Percentiles rank a stretch among this genome's conserved stretches.
Conservation (phyloP, 2,888 invertebrate genomes). For the Drosophila rellima region DNA sequence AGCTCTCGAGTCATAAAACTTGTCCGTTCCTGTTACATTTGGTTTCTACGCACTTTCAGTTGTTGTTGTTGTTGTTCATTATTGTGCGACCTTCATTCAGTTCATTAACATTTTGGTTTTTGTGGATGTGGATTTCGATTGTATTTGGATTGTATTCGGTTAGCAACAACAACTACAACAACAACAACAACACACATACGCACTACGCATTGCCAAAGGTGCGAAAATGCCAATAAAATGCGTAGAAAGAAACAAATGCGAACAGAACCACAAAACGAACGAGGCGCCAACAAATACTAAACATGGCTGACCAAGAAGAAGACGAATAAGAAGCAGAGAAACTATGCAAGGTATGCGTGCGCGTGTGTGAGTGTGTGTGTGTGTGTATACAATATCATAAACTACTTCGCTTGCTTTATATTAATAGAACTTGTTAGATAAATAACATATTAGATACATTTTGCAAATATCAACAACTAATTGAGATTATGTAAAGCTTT, state of each 20-base stretch:
- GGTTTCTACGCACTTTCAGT: slow-evolving; percentile 11
- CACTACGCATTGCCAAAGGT: slow-evolving; percentile 55
- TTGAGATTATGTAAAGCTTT: slow-evolving; percentile 18
- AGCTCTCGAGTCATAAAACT: slow-evolving; percentile 29
- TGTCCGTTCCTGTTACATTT: slow-evolving; percentile 5
- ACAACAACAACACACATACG: slow-evolving; percentile 12
- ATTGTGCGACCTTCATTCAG: slow-evolving; percentile 73
- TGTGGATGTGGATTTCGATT: slow-evolving; percentile 19
- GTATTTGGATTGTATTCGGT: slow-evolving; percentile 5
- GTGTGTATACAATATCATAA: background rate
- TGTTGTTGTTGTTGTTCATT: slow-evolving; percentile 23
- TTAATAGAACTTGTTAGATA: slow-evolving; percentile 21
- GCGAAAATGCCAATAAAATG: slow-evolving; percentile 64
- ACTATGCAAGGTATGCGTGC: background rate
- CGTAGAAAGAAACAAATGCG: slow-evolving; percentile 6
- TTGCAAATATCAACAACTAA: slow-evolving; percentile 25
- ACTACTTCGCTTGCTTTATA: background rate
- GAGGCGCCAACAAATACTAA: slow-evolving; percentile 37
- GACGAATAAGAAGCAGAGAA: background rate
- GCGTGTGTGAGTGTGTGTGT: background rate
- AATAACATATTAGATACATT: slow-evolving; percentile 24
- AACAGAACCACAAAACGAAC: slow-evolving; percentile 18
- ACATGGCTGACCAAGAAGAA: slow-evolving; percentile 12
- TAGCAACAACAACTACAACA: slow-evolving; percentile 27
- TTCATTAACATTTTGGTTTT: slow-evolving; percentile 73